These are phyloP conservation scores for Lasiommata megera DNA, from an alignment of 2,888 invertebrate species.

Conservation along the genomic window DNA sequence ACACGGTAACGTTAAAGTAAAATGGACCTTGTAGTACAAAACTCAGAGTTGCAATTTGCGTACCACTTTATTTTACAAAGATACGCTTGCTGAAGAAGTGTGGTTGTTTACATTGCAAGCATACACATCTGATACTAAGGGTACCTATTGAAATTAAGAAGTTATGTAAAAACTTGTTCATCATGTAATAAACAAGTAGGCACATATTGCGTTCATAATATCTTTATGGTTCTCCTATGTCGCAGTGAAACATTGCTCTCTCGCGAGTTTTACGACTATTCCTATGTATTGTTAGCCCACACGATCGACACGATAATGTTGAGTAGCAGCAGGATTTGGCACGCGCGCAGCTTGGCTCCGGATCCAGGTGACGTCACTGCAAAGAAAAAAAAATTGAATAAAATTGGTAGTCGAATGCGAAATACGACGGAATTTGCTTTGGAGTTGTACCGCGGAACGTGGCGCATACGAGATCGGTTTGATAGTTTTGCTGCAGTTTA, in stretches of 20 bases:
- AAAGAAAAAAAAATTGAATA: conserved; percentile 29
- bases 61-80: too few relatives aligned
- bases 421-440: conserved; percentile 25
- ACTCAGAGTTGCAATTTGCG: too few relatives aligned
- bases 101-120: too few relatives aligned
- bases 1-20: too few relatives aligned
- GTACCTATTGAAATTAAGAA: too few relatives aligned
- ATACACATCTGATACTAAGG: too few relatives aligned
- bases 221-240: background rate
- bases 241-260: conserved; percentile 16
- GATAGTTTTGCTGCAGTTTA: conserved; percentile 18
- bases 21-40: too few relatives aligned
- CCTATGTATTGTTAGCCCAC: conserved; percentile 68
- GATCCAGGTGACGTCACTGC: conserved; percentile 76
- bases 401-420: conserved; percentile 25
- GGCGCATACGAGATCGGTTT: conserved; percentile 16
- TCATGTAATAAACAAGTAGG: too few relatives aligned
- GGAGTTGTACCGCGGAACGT: conserved; percentile 13
- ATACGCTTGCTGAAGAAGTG: too few relatives aligned
- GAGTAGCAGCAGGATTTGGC: conserved; percentile 64
- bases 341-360: conserved; percentile 56
- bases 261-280: conserved; percentile 29
- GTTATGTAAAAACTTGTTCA: too few relatives aligned
- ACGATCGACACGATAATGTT: conserved; percentile 62
- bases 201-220: too few relatives aligned